These are phyloP conservation scores for Spatulosminthurus flaviceps DNA, from an alignment of 2,888 invertebrate species.

Conservation along the genomic window DNA sequence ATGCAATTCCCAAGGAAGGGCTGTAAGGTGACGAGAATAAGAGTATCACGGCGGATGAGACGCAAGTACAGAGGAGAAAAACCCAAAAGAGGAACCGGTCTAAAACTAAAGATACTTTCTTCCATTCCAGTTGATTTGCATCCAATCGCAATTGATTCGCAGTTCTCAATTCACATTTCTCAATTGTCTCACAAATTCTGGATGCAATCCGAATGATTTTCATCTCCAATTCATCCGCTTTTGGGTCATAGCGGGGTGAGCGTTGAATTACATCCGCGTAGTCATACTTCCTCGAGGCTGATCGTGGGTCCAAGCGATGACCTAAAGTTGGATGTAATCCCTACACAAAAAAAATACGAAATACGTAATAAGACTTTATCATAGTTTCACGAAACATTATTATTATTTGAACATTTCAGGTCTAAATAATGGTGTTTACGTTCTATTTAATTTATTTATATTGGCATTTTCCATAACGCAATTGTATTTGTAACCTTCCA, in stretches of 20 bases:
- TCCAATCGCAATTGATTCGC: conserved; percentile 82
- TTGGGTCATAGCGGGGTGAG: conserved; percentile 68
- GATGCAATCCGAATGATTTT: conserved; percentile 76
- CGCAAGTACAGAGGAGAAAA: conserved; percentile 79
- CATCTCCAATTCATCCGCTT: conserved; percentile 70
- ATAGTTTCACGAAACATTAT: not conserved
- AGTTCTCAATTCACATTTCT: conserved; percentile 80
- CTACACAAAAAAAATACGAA: conserved; percentile 49
- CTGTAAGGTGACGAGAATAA: conserved; percentile 74
- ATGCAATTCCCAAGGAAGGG: conserved; percentile 64
- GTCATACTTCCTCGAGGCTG: conserved; percentile 67
- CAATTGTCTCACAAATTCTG: conserved; percentile 79
- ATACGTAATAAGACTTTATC: not conserved
- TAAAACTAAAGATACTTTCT: conserved; percentile 81
- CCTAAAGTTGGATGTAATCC: conserved; percentile 73
- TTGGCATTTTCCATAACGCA: no score
- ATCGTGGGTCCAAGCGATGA: conserved; percentile 72
- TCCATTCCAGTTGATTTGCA: conserved; percentile 85
- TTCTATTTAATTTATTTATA: no score
- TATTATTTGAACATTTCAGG: no score
- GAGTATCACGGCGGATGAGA: conserved; percentile 83
- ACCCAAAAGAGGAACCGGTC: conserved; percentile 80
- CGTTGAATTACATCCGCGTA: conserved; percentile 66
- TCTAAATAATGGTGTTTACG: no score
- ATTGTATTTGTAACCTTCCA: no score